phyloP scores from a whole-genome alignment of 2,888 invertebrate genomes.

The Acrobasis suavella region DNA sequence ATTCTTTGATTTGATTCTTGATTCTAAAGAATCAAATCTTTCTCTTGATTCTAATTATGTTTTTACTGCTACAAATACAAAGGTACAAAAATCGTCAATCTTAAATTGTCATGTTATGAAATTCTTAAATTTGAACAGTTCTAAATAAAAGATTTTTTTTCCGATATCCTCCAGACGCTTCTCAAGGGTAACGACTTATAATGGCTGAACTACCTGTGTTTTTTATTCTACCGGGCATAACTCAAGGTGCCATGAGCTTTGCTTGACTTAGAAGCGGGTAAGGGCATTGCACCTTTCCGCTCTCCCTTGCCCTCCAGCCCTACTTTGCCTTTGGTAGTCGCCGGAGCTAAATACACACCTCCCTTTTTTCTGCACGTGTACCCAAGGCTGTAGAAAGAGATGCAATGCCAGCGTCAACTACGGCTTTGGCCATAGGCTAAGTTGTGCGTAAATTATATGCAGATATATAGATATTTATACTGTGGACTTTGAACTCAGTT shows the following conservation, averaged over 20 bases:
- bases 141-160: slow-evolving; percentile 32
- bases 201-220: slow-evolving; percentile 76
- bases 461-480: slow-evolving; percentile 62
- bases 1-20: no score
- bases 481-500: slow-evolving; percentile 78
- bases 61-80: no score
- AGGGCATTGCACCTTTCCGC: slow-evolving; percentile 79
- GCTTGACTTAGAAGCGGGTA: slow-evolving; percentile 66
- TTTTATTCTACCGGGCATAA: slow-evolving; percentile 64
- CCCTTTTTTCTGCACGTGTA: slow-evolving; percentile 58
- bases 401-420: slow-evolving; percentile 61
- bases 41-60: no score
- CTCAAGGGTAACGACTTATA: slow-evolving; percentile 76
- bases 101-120: neutral
- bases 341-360: slow-evolving; percentile 59
- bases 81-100: no score
- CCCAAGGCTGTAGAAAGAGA: slow-evolving; percentile 69
- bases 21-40: no score
- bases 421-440: slow-evolving; percentile 66
- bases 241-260: slow-evolving; percentile 71
- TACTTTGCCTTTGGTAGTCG: slow-evolving; percentile 71
- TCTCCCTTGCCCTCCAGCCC: slow-evolving; percentile 81
- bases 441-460: slow-evolving; percentile 66
- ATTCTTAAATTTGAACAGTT: neutral
- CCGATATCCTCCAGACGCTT: slow-evolving; percentile 69